Evolutionary conservation across 23 tunicate genomes (phyloP).

Genomic region (Styela clava): DNA sequence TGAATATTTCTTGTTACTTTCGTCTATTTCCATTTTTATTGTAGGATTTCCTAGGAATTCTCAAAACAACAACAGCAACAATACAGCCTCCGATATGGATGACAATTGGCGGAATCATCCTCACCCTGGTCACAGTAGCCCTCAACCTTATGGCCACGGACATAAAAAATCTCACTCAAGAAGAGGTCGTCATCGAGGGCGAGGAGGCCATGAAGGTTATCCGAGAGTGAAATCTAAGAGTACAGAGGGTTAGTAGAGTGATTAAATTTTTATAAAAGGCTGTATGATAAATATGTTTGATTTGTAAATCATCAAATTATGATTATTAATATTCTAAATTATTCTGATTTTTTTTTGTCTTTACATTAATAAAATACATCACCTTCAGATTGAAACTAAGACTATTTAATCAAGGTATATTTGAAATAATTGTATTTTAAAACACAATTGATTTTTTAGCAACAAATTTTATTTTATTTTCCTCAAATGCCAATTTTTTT

Average conservation of each 20-base stretch:
- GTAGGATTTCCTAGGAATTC: conserved; percentile 5
- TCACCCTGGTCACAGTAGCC: conserved; percentile 26
- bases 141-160: conserved; percentile 19
- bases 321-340: no score
- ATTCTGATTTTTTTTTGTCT: no score
- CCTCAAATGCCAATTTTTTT: no score
- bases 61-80: conserved; percentile 61
- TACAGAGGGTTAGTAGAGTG: conserved; percentile 24
- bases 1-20: no score
- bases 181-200: conserved; percentile 69
- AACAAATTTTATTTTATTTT: no score
- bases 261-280: neutral
- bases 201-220: conserved; percentile 35
- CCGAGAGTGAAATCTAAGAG: conserved; percentile 48
- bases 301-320: no score
- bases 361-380: no score
- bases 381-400: no score
- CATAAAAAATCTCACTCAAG: conserved; percentile 38
- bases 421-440: no score
- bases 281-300: neutral
- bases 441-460: no score
- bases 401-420: no score
- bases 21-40: no score
- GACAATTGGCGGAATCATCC: conserved; percentile 36
- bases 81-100: conserved; percentile 14